Evolutionary conservation across 2,797 vertebrate species (phyloP).

Genomic region (Hippoglossus hippoglossus): DNA sequence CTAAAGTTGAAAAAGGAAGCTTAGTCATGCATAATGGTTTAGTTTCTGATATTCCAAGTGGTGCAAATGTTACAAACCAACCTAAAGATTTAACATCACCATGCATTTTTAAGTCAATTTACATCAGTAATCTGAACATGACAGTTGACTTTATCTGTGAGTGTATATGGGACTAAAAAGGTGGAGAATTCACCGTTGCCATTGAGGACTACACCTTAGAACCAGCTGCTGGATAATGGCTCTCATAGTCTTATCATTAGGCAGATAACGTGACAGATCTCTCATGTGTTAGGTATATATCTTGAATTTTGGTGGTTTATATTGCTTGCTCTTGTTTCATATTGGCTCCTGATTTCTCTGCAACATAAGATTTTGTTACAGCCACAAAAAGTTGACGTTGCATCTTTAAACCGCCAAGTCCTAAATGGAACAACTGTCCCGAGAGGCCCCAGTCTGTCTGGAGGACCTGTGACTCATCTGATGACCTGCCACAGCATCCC

Average conservation of each 20-base stretch:
- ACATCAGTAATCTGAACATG: no score
- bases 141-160: no score
- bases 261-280: not conserved
- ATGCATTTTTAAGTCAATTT: no score
- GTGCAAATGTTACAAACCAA: no score
- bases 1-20: no score
- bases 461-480: conserved; percentile 48
- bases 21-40: no score
- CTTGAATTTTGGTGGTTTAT: conserved; percentile 13
- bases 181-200: not conserved
- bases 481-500: conserved; percentile 26
- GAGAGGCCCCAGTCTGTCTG: conserved; percentile 30
- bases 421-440: conserved; percentile 43
- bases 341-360: conserved; percentile 39
- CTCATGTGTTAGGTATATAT: not conserved
- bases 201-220: not conserved
- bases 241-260: not conserved
- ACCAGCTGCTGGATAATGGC: no score
- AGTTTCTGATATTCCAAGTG: no score
- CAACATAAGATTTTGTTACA: conserved; percentile 37
- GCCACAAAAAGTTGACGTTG: conserved; percentile 21
- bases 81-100: no score
- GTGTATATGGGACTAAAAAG: no score
- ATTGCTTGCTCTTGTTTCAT: conserved; percentile 10
- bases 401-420: conserved; percentile 32